phyloP scores from a whole-genome alignment of 2,113 vertebrate species.

The Notiomystis cincta region DNA sequence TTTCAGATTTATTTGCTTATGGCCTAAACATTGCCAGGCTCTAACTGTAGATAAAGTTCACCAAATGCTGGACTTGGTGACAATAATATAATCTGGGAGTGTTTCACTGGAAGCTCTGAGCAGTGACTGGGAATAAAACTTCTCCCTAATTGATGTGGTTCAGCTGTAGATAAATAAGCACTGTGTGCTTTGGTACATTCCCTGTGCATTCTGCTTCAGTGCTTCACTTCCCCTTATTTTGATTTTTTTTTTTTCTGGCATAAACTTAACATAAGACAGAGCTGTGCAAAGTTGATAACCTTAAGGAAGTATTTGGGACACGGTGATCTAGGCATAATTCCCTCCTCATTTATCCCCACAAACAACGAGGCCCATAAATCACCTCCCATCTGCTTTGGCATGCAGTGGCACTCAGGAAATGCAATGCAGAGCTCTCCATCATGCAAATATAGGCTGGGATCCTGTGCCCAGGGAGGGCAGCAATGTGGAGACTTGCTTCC shows the following conservation, averaged over 20 bases:
- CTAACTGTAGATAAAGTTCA: background rate
- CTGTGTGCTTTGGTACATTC: background rate
- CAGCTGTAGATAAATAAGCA: background rate
- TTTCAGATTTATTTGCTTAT: background rate
- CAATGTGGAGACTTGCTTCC: background rate
- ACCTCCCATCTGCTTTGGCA: background rate
- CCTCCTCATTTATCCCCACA: background rate
- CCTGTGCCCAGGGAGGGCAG: background rate
- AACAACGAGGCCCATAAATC: background rate
- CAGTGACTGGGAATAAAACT: background rate
- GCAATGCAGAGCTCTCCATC: background rate
- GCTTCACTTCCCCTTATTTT: background rate
- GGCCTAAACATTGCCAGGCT: background rate
- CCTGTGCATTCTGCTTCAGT: background rate
- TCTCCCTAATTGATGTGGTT: background rate
- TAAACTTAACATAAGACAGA: background rate
- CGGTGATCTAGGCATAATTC: background rate
- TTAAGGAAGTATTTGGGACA: slow-evolving; percentile 30
- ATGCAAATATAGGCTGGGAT: background rate
- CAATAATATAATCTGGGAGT: background rate
- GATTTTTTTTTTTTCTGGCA: background rate
- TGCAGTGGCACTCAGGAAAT: background rate
- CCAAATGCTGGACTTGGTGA: background rate
- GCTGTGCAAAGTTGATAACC: background rate
- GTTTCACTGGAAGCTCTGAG: background rate